Evolutionary conservation across 2,888 invertebrate genomes (phyloP).

Genomic region (Deroplatys truncata): DNA sequence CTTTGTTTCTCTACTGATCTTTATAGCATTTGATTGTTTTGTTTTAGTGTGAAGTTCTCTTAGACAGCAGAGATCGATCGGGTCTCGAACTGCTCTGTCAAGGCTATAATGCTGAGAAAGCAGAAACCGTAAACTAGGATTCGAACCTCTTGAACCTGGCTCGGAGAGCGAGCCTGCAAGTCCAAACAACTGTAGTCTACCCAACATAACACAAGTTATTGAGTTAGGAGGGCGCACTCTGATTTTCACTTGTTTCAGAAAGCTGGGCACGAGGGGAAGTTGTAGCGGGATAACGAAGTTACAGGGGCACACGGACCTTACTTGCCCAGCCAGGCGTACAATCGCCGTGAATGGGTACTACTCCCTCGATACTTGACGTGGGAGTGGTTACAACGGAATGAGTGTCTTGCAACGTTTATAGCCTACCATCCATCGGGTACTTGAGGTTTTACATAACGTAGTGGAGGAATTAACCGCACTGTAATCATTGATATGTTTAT

Average conservation of each 20-base stretch:
- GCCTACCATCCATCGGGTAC: neutral
- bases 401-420: neutral
- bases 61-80: neutral
- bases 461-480: neutral
- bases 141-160: too few relatives aligned
- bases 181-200: neutral
- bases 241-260: conserved; percentile 27
- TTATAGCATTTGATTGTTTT: neutral
- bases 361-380: neutral
- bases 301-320: neutral
- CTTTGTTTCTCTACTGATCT: neutral
- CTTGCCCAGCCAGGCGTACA: neutral
- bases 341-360: neutral
- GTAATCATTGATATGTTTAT: too few relatives aligned
- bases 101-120: neutral
- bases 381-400: neutral
- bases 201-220: conserved; percentile 15
- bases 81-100: neutral
- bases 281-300: neutral
- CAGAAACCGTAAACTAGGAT: neutral
- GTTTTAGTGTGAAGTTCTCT: neutral
- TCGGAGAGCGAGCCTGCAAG: neutral
- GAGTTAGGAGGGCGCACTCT: conserved; percentile 24
- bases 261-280: neutral
- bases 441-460: too few relatives aligned